These are phyloP conservation scores for Drosophila pectinifera DNA, from an alignment of 1,140 invertebrate genomes.

Conservation along the genomic window DNA sequence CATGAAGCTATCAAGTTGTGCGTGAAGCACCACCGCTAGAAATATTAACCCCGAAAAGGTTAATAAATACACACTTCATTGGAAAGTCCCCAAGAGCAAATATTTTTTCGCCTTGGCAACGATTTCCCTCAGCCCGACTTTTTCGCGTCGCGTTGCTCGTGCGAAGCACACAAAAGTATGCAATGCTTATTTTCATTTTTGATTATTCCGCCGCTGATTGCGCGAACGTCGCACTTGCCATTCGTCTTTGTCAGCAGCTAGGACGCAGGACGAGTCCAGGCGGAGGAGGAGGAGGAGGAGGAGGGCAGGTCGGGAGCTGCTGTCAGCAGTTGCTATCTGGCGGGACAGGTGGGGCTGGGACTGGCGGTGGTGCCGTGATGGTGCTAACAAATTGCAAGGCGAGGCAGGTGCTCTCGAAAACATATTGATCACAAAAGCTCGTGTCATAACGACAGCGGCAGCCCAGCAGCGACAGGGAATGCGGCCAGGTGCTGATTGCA, in stretches of 20 bases:
- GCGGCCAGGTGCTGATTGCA: conserved; percentile 58
- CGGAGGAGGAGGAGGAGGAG: background rate
- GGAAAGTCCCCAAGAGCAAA: conserved; percentile 3
- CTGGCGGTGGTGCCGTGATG: conserved; percentile 7
- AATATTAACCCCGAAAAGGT: conserved; percentile 36
- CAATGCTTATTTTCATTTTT: conserved; percentile 65
- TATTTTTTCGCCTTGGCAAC: conserved; percentile 15
- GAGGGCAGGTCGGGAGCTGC: background rate
- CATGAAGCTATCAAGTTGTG: conserved; percentile 7
- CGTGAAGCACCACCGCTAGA: conserved; percentile 1
- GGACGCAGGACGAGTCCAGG: conserved; percentile 4
- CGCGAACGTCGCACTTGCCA: conserved; percentile 47
- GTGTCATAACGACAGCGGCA: conserved; percentile 43
- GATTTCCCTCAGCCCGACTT: conserved; percentile 2
- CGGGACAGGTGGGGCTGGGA: conserved; percentile 2
- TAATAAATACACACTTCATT: conserved; percentile 33
- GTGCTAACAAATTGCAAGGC: conserved; percentile 53
- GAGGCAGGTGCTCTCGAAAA: conserved; percentile 46
- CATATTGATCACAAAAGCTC: conserved; percentile 61
- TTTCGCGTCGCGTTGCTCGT: conserved; percentile 1
- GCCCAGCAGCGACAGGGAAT: conserved; percentile 15
- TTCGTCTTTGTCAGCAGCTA: conserved; percentile 56
- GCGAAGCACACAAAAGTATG: conserved; percentile 47
- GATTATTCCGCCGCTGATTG: conserved; percentile 48
- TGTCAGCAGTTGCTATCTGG: conserved; percentile 42